Evolutionary conservation across 2,888 invertebrate species (phyloP), one percentile per base, ranked within the genome.

Genomic region (Heteromurus nitidus): DNA sequence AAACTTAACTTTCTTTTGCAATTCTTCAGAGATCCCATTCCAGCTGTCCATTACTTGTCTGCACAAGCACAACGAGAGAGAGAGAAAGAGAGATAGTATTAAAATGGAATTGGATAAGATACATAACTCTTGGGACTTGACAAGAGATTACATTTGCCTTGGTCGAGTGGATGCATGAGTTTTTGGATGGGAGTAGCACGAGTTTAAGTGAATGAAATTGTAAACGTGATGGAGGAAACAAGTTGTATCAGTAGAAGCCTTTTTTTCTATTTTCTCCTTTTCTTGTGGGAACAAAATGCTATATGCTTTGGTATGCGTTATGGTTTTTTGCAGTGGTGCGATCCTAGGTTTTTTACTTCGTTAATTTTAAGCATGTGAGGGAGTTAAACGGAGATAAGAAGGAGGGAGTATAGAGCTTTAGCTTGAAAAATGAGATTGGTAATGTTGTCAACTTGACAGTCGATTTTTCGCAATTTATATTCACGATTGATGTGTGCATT

Each of bases 101-200:
- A 76, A 76, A 76, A 76, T 76, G 62, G 58, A 76, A 60, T 76
- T 67, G 76, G 76, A 76, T 55, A 76, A 68, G 44, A 76, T 76
- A 76, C 76, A 76, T 76, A 76, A 76, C 76, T 76, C 76, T 76
- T 76, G 76, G 76, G 76, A 76, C 68, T 76, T 76, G 76, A 76
- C 76, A 58, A 68, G n/a, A n/a, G 76, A 76, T 76, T 76, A 76
- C 76, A 76, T 76, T 76, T 76, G 16, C 76, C 69, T 60, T 42
- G 76, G 42, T 68, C n/a, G 67, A 75, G 67, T 55, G 55, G 24
- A 60, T 72, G 22, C 60, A 72, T 72, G 72, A 72, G 36, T 55
- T 53, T 36, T n/a, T n/a, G n/a, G n/a, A n/a, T n/a, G n/a, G n/a
- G n/a, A n/a, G n/a, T n/a, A n/a, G n/a, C n/a, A n/a, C n/a, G n/a